These are phyloP conservation scores for Turnix velox DNA, from an alignment of 2,113 vertebrate genomes.

Conservation along the genomic window DNA sequence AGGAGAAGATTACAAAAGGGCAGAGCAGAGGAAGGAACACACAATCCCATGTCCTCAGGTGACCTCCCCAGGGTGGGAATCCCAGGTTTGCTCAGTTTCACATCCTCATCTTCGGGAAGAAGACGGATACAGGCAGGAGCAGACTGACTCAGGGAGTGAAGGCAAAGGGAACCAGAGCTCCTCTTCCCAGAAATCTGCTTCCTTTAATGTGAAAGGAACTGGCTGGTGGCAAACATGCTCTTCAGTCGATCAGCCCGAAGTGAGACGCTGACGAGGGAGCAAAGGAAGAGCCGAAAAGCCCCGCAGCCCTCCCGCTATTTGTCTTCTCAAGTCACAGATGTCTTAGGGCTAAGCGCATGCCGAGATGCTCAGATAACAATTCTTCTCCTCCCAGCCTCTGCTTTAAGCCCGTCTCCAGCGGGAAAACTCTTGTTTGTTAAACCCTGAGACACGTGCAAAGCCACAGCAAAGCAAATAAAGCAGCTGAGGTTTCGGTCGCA, in stretches of 20 bases:
- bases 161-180: not conserved
- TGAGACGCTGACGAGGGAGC: not conserved
- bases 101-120: not conserved
- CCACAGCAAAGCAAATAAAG: constrained; percentile 60
- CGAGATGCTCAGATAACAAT: constrained; percentile 23
- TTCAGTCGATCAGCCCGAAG: constrained; percentile 2
- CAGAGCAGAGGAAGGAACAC: not conserved
- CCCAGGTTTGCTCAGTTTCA: not conserved
- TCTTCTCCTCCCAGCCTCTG: constrained; percentile 26
- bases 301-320: constrained; percentile 13
- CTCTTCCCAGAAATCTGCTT: not conserved
- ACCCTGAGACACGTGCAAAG: constrained; percentile 56
- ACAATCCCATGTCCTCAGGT: not conserved
- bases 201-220: constrained; percentile 23
- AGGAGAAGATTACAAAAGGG: not conserved
- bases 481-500: constrained; percentile 8
- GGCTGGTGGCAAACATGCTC: constrained; percentile 32
- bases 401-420: constrained; percentile 36
- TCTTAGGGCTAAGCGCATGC: constrained; percentile 42
- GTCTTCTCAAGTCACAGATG: constrained; percentile 22
- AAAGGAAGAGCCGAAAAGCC: not conserved
- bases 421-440: constrained; percentile 62
- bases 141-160: not conserved
- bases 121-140: not conserved
- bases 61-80: not conserved